Base-by-base conservation (phyloP, 2,113 vertebrate genomes). In the Scomber japonicus region DNA sequence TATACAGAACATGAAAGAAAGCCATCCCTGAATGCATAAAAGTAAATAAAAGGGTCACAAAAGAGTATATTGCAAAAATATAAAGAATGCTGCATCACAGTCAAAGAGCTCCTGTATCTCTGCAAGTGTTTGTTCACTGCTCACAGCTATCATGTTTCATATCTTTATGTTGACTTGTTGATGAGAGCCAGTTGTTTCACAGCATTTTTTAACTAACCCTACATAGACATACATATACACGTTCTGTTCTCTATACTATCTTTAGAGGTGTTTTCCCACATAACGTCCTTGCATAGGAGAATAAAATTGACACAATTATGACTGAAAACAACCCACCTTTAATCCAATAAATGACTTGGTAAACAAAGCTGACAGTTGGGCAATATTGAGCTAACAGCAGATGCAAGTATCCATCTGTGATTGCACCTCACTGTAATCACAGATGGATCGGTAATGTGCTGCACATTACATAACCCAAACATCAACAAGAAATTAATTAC, bases 361-460 rank as follows among this genome's bases (percentile, higher is more conserved):
- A 72, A 85, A 83, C 64, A 69, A 74, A 81, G 85, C 77, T 74
- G 80, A 13, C 17, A 16, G 19, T 24, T 35, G 24, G 71, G 35
- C 40, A 69, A 49, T 21, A 40, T 7, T 53, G 64, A 12, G 77
- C 65, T 61, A 60, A 78, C 71, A 75, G 53, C 74, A 85, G 82
- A 85, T 69, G 71, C 68, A 55, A 40, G 74, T 66, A 68, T 80
- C 67, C 60, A 49, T 81, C 79, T 89, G 90, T 40, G 77, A 53
- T 48, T 49, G 74, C 68, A 80, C 84, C 62, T 56, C 16, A 55
- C 56, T 81, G 76, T 72, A 73, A 53, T 49, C 79, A 57, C 85
- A 88, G 87, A 88, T 74, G 81, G 72, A 82, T 75, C 66, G 17
- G 66, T 59, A 65, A 66, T 63, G 67, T 50, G 79, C 49, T n/a